Evolutionary conservation across 2,888 invertebrate species (phyloP), one percentile per base, ranked within the genome.

Genomic region (Anarsia innoxiella): DNA sequence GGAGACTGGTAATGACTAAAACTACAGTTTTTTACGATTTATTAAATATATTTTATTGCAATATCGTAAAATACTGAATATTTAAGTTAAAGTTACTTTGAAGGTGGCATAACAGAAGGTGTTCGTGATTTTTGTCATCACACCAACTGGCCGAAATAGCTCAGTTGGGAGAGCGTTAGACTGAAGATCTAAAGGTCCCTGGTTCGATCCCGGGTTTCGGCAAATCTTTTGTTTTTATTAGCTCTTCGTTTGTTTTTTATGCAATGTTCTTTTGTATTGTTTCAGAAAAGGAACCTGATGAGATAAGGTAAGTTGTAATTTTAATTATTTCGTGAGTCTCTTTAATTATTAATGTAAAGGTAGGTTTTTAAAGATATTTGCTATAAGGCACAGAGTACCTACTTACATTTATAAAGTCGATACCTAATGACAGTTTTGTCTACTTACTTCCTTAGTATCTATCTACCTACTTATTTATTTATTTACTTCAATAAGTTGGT

Each of bases 181-280:
- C 88, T 88, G 88, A 88, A 88, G 88, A 88, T 88, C 88, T 88
- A 88, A 88, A 88, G 87, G 88, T 89, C 88, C 88, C 88, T 87
- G 88, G 88, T 88, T 89, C 88, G 86, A 88, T 88, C 88, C 88
- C 88, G 66, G 88, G 88, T 88, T 89, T 88, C 88, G 88, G 88
- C 88, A 89, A 44, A 37, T 44, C 41, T 53, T 67, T 70, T 67
- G 1, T 23, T 26, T 33, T 11, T 10, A 15, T 37, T 29, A 27
- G 10, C 27, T 23, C 8, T n/a, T 19, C 8, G 19, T 3, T 19
- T 19, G 19, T 19, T 3, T 5, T 19, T 19, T 5, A 19, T 19
- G 3, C 4, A 5, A 5, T 19, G 19, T 39, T 29, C 27, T 39
- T 33, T 42, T 37, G 46, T 45, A n/a, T 58, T 55, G 46, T 72